phyloP scores from a whole-genome alignment of 2,888 invertebrate genomes.

The Phengaris arion region DNA sequence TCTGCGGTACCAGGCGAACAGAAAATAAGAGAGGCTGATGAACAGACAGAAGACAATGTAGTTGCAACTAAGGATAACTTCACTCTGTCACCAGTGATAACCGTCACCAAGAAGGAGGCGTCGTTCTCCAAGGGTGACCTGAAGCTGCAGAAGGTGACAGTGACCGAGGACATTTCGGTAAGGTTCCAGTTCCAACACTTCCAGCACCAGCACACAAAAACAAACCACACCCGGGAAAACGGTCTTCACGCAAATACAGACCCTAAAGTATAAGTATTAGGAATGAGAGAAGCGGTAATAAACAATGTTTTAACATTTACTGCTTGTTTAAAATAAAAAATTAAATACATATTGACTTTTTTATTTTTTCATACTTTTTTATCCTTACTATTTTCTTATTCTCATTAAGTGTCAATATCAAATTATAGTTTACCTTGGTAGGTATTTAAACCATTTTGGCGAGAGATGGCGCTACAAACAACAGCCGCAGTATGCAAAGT shows the following conservation, averaged over 20 bases:
- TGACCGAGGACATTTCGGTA: constrained; percentile 63
- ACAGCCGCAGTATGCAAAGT: neutral
- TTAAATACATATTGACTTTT: neutral
- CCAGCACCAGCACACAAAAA: constrained; percentile 42
- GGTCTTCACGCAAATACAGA: constrained; percentile 57
- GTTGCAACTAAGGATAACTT: constrained; percentile 37
- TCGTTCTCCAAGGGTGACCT: constrained; percentile 58
- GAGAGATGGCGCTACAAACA: neutral
- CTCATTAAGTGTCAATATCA: neutral
- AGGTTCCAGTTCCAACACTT: constrained; percentile 56
- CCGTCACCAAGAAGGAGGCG: constrained; percentile 58
- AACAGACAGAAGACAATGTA: constrained; percentile 25
- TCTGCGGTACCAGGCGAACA: constrained; percentile 60
- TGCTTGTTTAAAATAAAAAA: neutral
- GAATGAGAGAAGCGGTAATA: constrained; percentile 21
- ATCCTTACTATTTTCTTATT: neutral
- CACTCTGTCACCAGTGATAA: constrained; percentile 55
- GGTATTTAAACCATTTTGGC: neutral
- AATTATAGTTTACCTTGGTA: neutral
- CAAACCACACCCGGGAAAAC: constrained; percentile 57
- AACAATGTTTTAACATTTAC: too few relatives aligned
- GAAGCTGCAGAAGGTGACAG: constrained; percentile 61
- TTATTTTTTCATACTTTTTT: neutral
- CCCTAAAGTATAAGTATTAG: constrained; percentile 60
- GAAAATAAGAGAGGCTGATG: constrained; percentile 45